Percentiles rank a stretch among this genome's conserved stretches.
These are phyloP conservation scores for Lasioglossum albipes DNA, from an alignment of 1,140 invertebrate genomes.

Conservation along the genomic window DNA sequence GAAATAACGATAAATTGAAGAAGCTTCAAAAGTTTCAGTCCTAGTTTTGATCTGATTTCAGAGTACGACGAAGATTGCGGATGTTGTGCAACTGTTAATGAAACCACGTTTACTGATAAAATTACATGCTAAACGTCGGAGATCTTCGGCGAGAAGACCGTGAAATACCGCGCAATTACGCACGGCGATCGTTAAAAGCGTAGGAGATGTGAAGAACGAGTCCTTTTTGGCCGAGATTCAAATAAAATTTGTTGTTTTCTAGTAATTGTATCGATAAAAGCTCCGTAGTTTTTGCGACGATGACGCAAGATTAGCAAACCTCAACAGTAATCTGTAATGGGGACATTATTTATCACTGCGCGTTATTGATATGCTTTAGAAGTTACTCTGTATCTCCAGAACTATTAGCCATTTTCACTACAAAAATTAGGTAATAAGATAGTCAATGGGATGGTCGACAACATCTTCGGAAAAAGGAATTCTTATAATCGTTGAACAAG, in stretches of 20 bases:
- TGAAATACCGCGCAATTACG: not conserved
- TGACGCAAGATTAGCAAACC: no score
- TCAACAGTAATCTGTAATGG: no score
- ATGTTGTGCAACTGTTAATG: not conserved
- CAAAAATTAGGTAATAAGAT: no score
- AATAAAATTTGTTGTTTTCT: not conserved
- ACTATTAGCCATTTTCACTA: no score
- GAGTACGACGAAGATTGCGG: not conserved
- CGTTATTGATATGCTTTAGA: no score
- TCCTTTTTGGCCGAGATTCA: not conserved
- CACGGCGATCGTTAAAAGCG: not conserved
- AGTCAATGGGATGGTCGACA: no score
- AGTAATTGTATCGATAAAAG: no score
- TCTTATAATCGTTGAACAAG: no score
- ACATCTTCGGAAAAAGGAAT: no score
- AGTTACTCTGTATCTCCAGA: no score
- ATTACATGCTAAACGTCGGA: not conserved
- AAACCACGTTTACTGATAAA: not conserved
- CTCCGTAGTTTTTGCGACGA: no score
- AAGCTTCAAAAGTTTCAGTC: not conserved
- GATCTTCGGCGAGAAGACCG: not conserved
- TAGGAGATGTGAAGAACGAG: not conserved
- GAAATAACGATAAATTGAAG: not conserved
- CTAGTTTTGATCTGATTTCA: not conserved
- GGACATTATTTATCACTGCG: no score